Conservation (phyloP, 2,113 vertebrate species). For the Pitta sordida region DNA sequence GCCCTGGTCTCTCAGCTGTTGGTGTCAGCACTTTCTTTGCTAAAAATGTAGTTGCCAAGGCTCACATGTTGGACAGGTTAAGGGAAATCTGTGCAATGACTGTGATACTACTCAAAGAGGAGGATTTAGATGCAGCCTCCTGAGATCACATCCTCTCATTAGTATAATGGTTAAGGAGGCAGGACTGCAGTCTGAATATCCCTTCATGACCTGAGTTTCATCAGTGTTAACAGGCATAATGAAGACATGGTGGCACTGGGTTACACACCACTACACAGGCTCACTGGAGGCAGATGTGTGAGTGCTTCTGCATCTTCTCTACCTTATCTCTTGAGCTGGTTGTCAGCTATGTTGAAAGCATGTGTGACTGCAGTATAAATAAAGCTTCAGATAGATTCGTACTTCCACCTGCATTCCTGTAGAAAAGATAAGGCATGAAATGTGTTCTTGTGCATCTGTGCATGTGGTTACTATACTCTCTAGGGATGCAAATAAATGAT, state of each 20-base stretch:
- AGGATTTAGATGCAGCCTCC: neutral
- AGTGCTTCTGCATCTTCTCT: neutral
- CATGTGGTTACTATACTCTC: neutral
- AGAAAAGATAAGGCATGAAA: neutral
- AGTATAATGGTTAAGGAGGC: neutral
- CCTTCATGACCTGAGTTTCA: fast-evolving
- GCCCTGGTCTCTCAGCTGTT: neutral
- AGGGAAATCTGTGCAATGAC: neutral
- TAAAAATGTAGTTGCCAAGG: neutral
- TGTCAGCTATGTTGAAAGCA: neutral
- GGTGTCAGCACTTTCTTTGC: neutral
- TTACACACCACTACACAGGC: neutral
- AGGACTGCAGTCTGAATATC: neutral
- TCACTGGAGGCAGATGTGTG: neutral
- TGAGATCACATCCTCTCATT: neutral
- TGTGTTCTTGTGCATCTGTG: neutral
- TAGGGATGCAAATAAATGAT: neutral
- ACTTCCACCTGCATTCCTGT: neutral
- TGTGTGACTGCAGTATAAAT: neutral
- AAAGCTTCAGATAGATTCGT: neutral
- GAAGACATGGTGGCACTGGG: fast-evolving
- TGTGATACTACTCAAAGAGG: neutral
- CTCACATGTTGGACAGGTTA: neutral
- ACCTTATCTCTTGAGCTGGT: neutral
- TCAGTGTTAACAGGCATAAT: fast-evolving